These are phyloP conservation scores for Morone chrysops DNA, from an alignment of 2,113 vertebrate genomes.

Conservation along the genomic window DNA sequence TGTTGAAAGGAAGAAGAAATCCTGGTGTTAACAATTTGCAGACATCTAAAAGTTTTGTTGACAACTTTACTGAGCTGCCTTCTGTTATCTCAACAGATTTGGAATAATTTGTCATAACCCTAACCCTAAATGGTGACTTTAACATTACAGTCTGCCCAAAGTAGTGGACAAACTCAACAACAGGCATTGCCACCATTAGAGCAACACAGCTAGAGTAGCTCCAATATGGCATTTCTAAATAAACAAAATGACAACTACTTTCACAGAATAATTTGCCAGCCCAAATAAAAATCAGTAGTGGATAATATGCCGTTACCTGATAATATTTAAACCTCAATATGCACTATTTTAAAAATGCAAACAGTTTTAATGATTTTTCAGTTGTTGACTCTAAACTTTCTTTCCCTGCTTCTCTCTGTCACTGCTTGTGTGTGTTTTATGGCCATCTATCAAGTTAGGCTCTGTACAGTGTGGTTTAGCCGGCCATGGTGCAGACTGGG, in stretches of 20 bases:
- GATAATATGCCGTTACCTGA: neutral
- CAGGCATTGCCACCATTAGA: neutral
- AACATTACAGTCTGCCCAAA: no score
- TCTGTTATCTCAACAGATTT: no score
- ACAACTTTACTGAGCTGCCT: no score
- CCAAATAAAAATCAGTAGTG: neutral
- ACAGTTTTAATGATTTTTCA: neutral
- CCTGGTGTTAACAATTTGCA: no score
- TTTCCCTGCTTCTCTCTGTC: neutral
- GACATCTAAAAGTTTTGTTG: no score
- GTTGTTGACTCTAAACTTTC: neutral
- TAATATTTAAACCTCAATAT: neutral
- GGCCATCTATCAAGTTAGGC: constrained; percentile 26
- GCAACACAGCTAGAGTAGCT: neutral
- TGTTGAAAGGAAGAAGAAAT: no score
- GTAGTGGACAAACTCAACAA: no score
- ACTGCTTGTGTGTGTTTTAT: constrained; percentile 1
- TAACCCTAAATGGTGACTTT: no score
- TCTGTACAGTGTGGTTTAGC: constrained; percentile 16
- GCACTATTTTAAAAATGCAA: neutral
- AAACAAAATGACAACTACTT: neutral
- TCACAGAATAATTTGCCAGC: no score
- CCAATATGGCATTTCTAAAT: neutral
- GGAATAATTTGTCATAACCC: no score
- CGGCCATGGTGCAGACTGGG: constrained; percentile 31